Percentiles rank a stretch among this genome's conserved stretches.
phyloP scores from a whole-genome alignment of 2,113 vertebrate genomes.

The Struthio camelus region DNA sequence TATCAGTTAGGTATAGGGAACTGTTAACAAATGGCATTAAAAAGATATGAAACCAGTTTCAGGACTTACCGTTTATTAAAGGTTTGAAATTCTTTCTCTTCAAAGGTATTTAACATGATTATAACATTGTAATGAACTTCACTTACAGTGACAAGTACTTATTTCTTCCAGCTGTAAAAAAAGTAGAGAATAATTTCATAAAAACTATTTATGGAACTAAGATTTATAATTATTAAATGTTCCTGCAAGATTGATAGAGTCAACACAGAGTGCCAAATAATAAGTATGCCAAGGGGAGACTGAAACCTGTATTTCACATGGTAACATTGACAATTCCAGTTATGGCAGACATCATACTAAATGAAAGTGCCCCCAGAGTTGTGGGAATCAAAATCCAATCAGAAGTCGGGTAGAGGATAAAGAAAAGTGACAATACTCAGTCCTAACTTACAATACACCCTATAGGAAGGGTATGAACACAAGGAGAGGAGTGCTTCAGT shows the following conservation, averaged over 20 bases:
- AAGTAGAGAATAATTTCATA: not conserved
- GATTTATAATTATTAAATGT: not conserved
- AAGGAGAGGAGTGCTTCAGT: not conserved
- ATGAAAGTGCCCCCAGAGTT: not conserved
- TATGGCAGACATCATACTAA: not conserved
- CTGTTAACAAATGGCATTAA: not conserved
- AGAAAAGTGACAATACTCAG: not conserved
- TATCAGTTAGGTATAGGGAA: not conserved
- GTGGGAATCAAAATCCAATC: not conserved
- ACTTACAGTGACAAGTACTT: not conserved
- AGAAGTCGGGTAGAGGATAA: not conserved
- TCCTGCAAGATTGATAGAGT: not conserved
- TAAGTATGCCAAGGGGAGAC: not conserved
- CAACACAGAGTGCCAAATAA: not conserved
- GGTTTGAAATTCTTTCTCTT: not conserved
- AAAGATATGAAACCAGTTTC: not conserved
- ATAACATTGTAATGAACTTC: not conserved
- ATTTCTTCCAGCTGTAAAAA: conserved; percentile 1
- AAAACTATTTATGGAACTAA: not conserved
- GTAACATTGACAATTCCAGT: not conserved
- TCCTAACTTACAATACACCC: not conserved
- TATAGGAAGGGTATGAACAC: not conserved
- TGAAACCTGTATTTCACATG: not conserved
- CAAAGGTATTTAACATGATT: not conserved
- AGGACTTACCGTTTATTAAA: not conserved